Evolutionary conservation across 2,797 vertebrate genomes (phyloP).

Genomic region (Vespertilio murinus): DNA sequence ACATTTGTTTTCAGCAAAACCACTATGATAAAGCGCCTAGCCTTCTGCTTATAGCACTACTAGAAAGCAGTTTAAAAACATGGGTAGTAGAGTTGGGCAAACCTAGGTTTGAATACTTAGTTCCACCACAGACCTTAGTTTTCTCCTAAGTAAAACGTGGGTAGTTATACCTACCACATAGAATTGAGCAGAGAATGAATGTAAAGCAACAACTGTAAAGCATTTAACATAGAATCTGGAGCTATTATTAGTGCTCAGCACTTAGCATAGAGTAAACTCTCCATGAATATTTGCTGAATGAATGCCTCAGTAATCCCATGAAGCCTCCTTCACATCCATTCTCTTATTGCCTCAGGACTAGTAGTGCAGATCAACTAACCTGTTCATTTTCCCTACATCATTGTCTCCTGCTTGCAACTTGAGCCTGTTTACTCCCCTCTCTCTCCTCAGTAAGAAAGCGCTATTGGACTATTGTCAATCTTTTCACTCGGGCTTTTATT

Average conservation of each 20-base stretch:
- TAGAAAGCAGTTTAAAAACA: constrained; percentile 2
- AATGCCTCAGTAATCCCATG: not conserved
- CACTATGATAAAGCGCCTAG: not conserved
- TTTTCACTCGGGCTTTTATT: constrained; percentile 55
- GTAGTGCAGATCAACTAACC: not conserved
- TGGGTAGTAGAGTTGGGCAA: not conserved
- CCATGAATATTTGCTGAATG: not conserved
- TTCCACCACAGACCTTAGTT: constrained; percentile 26
- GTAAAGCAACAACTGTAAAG: not conserved
- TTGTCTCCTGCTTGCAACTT: constrained; percentile 28
- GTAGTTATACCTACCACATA: constrained; percentile 17
- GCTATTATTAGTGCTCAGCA: not conserved
- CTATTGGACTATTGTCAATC: constrained; percentile 29
- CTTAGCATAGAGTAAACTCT: not conserved
- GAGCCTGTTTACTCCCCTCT: constrained; percentile 41
- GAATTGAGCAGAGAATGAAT: constrained; percentile 32
- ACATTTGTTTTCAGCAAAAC: constrained; percentile 41
- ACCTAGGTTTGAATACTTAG: not conserved
- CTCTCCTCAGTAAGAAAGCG: constrained; percentile 31
- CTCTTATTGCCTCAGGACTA: not conserved
- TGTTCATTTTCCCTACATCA: not conserved
- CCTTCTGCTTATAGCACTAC: not conserved
- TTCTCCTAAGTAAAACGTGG: constrained; percentile 16
- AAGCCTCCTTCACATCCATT: not conserved
- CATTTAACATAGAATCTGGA: not conserved